Percentiles rank a stretch among this genome's conserved stretches.
These are phyloP conservation scores for Drosophila pseudoananassae DNA, from an alignment of 1,140 invertebrate species.

Conservation along the genomic window DNA sequence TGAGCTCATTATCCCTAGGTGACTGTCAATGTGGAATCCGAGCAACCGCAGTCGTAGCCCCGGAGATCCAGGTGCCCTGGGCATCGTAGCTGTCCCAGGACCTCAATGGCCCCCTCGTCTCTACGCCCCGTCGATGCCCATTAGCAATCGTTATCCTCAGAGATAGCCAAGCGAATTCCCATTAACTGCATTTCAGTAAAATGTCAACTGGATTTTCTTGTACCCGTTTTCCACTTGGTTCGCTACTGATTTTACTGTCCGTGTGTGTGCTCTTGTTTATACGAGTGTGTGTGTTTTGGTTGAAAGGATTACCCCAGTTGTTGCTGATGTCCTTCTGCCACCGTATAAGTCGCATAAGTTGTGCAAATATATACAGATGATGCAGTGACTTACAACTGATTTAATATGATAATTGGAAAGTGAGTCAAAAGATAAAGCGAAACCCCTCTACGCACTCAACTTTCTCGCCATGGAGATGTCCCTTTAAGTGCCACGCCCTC, in stretches of 20 bases:
- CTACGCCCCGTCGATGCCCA: slow-evolving; percentile 1
- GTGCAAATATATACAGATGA: slow-evolving; percentile 68
- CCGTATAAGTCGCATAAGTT: slow-evolving; percentile 44
- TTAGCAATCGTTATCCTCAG: slow-evolving; percentile 44
- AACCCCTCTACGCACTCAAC: slow-evolving; percentile 13
- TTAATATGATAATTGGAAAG: slow-evolving; percentile 77
- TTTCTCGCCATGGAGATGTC: slow-evolving; percentile 7
- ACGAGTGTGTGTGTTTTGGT: slow-evolving; percentile 40
- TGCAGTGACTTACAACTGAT: slow-evolving; percentile 75
- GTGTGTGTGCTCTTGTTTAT: slow-evolving; percentile 13
- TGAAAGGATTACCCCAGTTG: slow-evolving; percentile 59
- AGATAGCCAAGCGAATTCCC: slow-evolving; percentile 42
- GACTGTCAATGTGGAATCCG: slow-evolving; percentile 13
- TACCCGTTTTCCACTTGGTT: slow-evolving; percentile 44
- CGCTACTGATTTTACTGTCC: slow-evolving; percentile 25
- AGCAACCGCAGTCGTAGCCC: slow-evolving; percentile 4
- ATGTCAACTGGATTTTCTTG: slow-evolving; percentile 54
- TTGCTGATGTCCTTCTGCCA: slow-evolving; percentile 27
- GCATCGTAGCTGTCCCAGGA: background rate
- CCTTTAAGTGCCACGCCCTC: slow-evolving; percentile 17
- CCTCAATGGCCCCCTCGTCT: background rate
- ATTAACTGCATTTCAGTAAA: slow-evolving; percentile 71
- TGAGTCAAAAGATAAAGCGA: slow-evolving; percentile 58
- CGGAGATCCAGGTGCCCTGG: background rate
- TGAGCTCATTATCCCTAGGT: slow-evolving; percentile 32